Conservation (phyloP, 2,113 vertebrate species). For the Turdus rufiventris region DNA sequence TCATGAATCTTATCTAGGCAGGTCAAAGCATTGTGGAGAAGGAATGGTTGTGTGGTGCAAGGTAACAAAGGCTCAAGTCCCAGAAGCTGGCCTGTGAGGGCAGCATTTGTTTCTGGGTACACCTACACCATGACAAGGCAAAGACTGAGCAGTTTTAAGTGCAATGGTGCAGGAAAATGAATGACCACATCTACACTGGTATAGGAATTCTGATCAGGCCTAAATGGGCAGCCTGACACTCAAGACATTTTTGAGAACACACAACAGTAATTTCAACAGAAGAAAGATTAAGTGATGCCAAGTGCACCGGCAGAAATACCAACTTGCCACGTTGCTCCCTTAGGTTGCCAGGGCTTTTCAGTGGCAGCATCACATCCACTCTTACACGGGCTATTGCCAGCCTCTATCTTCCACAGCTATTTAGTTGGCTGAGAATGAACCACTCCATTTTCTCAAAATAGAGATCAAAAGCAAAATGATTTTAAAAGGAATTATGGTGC, state of each 20-base stretch:
- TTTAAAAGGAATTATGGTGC: neutral
- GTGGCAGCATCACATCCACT: neutral
- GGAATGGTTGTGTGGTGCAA: neutral
- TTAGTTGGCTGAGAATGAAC: neutral
- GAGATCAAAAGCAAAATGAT: neutral
- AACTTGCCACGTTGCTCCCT: fast-evolving
- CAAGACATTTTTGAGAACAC: neutral
- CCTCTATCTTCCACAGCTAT: neutral
- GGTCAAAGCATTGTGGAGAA: neutral
- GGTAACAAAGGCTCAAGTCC: neutral
- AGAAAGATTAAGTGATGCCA: neutral
- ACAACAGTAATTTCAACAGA: neutral
- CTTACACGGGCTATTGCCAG: neutral
- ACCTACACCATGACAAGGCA: neutral
- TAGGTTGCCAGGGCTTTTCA: neutral
- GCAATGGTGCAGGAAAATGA: neutral
- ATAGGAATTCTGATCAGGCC: neutral
- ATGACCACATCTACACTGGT: neutral
- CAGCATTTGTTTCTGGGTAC: neutral
- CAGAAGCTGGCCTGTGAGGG: neutral
- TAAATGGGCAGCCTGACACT: neutral
- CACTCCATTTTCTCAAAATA: neutral
- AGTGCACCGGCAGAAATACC: neutral
- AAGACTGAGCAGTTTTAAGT: neutral
- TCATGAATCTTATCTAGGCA: neutral